Evolutionary conservation across 2,113 vertebrate species (phyloP).

Genomic region (Pelmatolapia mariae): DNA sequence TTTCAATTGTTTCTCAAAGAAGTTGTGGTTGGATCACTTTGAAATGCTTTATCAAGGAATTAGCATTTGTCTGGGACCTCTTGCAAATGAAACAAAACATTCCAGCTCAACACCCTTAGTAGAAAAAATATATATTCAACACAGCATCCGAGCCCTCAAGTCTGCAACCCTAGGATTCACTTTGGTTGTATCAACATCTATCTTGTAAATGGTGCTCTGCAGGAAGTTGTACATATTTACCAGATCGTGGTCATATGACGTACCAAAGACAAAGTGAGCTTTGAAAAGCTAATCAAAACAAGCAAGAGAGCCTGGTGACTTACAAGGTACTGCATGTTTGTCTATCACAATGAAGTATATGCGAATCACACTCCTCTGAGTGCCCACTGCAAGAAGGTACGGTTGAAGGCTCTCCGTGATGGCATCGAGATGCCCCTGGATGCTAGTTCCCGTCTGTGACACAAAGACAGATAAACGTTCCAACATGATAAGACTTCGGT

Average conservation of each 20-base stretch:
- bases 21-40: background rate
- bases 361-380: too few species aligned
- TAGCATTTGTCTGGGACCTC: background rate
- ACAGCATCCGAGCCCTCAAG: background rate
- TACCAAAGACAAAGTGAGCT: background rate
- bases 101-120: background rate
- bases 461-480: background rate
- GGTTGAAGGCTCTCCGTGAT: too few species aligned
- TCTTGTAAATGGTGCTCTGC: background rate
- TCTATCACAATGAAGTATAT: too few species aligned
- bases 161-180: background rate
- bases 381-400: too few species aligned
- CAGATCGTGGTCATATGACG: background rate
- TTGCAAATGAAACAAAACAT: background rate
- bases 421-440: background rate
- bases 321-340: rapidly evolving
- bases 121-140: rapidly evolving
- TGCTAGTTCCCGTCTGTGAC: background rate
- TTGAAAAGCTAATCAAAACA: too few species aligned
- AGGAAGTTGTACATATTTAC: background rate
- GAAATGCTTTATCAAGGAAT: background rate
- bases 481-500: background rate
- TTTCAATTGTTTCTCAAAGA: too few species aligned
- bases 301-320: too few species aligned
- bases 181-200: background rate